Evolutionary conservation across 2,797 vertebrate genomes (phyloP).

Genomic region (Sebastes aleutianus): DNA sequence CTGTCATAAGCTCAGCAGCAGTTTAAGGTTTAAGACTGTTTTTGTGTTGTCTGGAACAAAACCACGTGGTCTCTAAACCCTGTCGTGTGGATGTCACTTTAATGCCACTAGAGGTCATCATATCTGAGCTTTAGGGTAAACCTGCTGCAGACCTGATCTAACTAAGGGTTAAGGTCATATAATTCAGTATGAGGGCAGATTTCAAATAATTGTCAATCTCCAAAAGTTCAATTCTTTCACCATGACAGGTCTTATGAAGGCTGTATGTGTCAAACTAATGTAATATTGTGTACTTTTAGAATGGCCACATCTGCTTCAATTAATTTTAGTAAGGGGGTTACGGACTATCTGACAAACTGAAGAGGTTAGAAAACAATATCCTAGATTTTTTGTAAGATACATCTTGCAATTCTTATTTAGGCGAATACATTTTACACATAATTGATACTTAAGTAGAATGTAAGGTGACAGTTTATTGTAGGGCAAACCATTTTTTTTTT

Average conservation of each 20-base stretch:
- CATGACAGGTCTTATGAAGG: neutral
- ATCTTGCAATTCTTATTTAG: neutral
- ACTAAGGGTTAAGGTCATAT: neutral
- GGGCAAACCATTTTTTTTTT: neutral
- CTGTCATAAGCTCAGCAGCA: neutral
- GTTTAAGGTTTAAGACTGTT: neutral
- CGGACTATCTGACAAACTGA: neutral
- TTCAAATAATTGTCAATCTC: neutral
- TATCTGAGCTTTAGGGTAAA: neutral
- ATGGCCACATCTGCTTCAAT: neutral
- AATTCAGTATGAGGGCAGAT: neutral
- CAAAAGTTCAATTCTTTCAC: neutral
- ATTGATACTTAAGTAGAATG: neutral
- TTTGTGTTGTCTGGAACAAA: neutral
- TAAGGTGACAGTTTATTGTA: neutral
- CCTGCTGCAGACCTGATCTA: neutral
- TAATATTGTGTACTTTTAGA: neutral
- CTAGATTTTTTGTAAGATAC: too few relatives aligned
- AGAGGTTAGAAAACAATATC: neutral
- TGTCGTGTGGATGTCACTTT: neutral
- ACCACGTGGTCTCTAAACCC: neutral
- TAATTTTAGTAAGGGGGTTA: neutral
- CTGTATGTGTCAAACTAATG: neutral
- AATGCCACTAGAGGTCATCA: neutral
- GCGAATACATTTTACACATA: neutral